Evolutionary conservation across 2,797 vertebrate genomes (phyloP).

Genomic region (Oophaga sylvatica): DNA sequence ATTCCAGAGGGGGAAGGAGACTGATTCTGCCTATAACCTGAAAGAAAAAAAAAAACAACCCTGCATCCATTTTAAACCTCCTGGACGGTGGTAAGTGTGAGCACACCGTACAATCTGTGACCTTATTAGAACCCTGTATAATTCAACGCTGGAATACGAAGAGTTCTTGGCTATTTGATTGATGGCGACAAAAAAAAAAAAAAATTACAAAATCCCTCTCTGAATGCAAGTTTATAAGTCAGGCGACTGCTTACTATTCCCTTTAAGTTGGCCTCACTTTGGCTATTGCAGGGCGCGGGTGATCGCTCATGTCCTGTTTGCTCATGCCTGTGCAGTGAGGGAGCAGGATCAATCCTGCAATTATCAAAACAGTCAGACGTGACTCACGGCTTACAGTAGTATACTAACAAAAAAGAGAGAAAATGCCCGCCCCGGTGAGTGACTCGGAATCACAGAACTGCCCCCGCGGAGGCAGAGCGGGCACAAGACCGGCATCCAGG

Average conservation of each 20-base stretch:
- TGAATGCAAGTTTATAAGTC: not conserved
- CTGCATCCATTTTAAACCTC: no score
- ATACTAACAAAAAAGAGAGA: not conserved
- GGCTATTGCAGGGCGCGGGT: not conserved
- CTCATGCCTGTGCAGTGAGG: conserved; percentile 9
- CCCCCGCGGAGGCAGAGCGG: not conserved
- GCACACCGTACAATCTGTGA: not conserved
- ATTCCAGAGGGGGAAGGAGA: no score
- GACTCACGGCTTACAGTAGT: conserved; percentile 31
- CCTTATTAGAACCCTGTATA: not conserved
- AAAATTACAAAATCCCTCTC: not conserved
- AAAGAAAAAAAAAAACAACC: no score
- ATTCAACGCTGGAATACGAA: not conserved
- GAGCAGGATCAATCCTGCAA: conserved; percentile 12
- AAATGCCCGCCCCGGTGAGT: no score
- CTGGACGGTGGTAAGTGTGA: not conserved
- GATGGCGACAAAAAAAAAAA: not conserved
- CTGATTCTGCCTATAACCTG: no score
- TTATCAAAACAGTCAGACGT: not conserved
- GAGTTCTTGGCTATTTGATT: not conserved
- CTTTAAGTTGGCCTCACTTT: not conserved
- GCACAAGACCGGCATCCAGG: not conserved
- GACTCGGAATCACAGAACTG: not conserved
- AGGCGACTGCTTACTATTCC: not conserved
- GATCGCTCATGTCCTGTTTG: not conserved